A percentile compares a stretch with the other conserved stretches of the same genome.
phyloP scores from a whole-genome alignment of 2,888 invertebrate species.

The Eretmocerus hayati region DNA sequence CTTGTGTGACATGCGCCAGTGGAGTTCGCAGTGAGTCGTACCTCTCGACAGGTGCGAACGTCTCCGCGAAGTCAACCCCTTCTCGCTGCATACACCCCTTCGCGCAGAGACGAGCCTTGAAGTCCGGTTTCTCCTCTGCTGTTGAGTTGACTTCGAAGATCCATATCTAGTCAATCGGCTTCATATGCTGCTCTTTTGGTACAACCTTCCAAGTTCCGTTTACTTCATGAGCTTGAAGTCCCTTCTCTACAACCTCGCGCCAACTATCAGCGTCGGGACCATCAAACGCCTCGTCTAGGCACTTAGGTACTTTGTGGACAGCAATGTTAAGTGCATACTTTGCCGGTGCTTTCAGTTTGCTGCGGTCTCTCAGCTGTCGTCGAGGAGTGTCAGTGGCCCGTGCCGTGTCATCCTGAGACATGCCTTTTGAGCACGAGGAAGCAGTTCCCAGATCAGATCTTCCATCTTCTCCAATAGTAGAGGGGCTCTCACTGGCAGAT shows the following conservation, averaged over 20 bases:
- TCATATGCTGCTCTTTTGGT: neutral
- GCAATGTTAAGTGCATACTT: neutral
- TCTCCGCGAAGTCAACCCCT: conserved; percentile 15
- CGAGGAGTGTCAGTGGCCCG: neutral
- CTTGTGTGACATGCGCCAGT: conserved; percentile 3
- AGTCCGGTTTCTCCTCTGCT: neutral
- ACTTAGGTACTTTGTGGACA: neutral
- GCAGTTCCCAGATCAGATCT: too few relatives aligned
- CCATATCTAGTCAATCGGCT: conserved; percentile 18
- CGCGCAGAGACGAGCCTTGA: conserved; percentile 14
- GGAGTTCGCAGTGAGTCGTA: conserved; percentile 16
- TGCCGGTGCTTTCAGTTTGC: neutral
- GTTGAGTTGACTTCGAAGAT: conserved; percentile 6
- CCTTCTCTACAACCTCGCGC: conserved; percentile 14
- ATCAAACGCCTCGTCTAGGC: conserved; percentile 12
- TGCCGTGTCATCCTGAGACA: neutral
- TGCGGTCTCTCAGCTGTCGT: neutral
- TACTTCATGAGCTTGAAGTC: conserved; percentile 10
- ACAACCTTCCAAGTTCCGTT: conserved; percentile 11
- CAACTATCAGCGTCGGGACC: conserved; percentile 2
- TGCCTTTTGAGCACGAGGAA: too few relatives aligned
- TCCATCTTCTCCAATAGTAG: too few relatives aligned
- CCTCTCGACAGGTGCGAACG: conserved; percentile 12
- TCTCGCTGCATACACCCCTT: conserved; percentile 10
- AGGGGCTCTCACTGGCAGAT: too few relatives aligned